Evolutionary conservation across 2,888 invertebrate species (phyloP).

Genomic region (Colostygia pectinataria): DNA sequence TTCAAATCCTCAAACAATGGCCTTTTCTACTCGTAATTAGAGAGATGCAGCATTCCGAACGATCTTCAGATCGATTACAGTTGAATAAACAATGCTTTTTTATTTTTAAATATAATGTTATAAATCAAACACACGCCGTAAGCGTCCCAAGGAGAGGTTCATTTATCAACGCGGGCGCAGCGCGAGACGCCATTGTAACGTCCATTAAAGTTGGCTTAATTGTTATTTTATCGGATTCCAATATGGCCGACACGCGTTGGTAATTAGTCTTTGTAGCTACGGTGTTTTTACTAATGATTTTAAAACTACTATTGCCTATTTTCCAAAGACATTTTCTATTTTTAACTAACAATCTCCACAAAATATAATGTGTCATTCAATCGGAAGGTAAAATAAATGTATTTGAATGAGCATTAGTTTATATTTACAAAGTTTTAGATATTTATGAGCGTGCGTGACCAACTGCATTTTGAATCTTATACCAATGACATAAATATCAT

Average conservation of each 20-base stretch:
- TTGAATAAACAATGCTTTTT: slow-evolving; percentile 73
- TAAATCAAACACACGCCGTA: slow-evolving; percentile 78
- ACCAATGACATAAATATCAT: too few relatives aligned
- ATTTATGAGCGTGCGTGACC: too few relatives aligned
- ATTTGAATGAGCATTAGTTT: too few relatives aligned
- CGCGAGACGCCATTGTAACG: slow-evolving; percentile 62
- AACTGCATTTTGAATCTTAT: too few relatives aligned
- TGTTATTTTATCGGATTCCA: slow-evolving; percentile 79
- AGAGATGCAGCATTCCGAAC: slow-evolving; percentile 64
- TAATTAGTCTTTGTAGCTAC: slow-evolving; percentile 62
- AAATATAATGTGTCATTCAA: too few relatives aligned
- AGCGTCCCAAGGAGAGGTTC: slow-evolving; percentile 64
- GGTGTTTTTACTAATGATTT: slow-evolving; percentile 15
- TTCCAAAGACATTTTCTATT: too few relatives aligned
- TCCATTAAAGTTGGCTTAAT: slow-evolving; percentile 76
- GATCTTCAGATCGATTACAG: slow-evolving; percentile 75
- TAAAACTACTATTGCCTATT: too few relatives aligned
- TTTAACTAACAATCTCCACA: too few relatives aligned
- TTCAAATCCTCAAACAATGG: slow-evolving; percentile 44
- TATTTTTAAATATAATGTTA: slow-evolving; percentile 71
- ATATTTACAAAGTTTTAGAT: too few relatives aligned
- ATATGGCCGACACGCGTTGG: slow-evolving; percentile 67
- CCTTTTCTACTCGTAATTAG: slow-evolving; percentile 60
- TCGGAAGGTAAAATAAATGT: too few relatives aligned
- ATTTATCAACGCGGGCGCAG: slow-evolving; percentile 75